These are phyloP conservation scores for Eustalomyia histrio DNA, from an alignment of 2,888 invertebrate species.

Conservation along the genomic window DNA sequence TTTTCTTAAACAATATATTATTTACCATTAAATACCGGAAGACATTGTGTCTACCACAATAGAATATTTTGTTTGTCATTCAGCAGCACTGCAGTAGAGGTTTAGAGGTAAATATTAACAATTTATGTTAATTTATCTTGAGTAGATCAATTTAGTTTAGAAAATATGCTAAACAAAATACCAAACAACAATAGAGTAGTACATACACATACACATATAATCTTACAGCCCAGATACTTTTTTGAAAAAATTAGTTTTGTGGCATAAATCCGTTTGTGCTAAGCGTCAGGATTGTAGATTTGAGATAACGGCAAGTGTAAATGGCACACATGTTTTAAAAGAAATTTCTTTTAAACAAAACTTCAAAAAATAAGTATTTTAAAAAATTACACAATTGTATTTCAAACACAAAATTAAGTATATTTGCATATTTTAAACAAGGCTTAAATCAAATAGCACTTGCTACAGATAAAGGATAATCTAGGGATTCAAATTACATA, in stretches of 20 bases:
- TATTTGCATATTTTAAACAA: conserved; percentile 46
- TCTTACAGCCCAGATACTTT: conserved; percentile 25
- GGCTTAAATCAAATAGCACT: conserved; percentile 30
- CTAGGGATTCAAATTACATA: conserved; percentile 30
- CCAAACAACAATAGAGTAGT: background rate
- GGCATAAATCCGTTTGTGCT: conserved; percentile 47
- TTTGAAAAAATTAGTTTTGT: conserved; percentile 12
- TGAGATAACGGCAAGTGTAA: conserved; percentile 55
- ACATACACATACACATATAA: too few relatives aligned
- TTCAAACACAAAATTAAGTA: conserved; percentile 5
- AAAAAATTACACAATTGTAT: conserved; percentile 55
- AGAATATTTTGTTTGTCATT: conserved; percentile 22
- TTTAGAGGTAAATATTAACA: conserved; percentile 39
- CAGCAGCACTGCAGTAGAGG: too few relatives aligned
- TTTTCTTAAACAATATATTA: conserved; percentile 50
- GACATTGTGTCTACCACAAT: conserved; percentile 65
- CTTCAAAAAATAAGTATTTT: background rate
- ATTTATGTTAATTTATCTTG: conserved; percentile 75
- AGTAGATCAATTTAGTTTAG: conserved; percentile 73
- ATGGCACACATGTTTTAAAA: conserved; percentile 27
- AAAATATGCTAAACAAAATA: conserved; percentile 35
- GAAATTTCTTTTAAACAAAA: conserved; percentile 2
- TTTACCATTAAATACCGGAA: conserved; percentile 62
- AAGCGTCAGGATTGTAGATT: conserved; percentile 53
- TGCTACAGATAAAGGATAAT: conserved; percentile 51